Evolutionary conservation across 2,888 invertebrate genomes (phyloP).

Genomic region (Zygaena filipendulae): DNA sequence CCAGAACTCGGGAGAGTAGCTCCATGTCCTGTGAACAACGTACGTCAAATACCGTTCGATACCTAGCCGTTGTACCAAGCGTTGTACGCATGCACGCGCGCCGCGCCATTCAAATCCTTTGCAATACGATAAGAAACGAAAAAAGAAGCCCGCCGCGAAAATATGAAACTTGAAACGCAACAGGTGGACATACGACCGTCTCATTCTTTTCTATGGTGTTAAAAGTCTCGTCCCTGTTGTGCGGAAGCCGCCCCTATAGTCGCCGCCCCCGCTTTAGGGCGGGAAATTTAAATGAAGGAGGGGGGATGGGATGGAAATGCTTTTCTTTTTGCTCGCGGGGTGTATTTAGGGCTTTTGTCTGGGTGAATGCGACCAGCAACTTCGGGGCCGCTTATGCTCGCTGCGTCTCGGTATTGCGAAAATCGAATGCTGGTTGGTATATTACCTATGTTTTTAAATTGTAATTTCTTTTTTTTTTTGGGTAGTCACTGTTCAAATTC

Average conservation of each 20-base stretch:
- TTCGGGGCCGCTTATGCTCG: conserved; percentile 63
- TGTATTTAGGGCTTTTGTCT: conserved; percentile 66
- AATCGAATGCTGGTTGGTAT: conserved; percentile 45
- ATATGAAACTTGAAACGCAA: conserved; percentile 57
- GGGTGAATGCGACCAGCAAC: conserved; percentile 66
- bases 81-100: conserved; percentile 55
- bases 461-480: too few relatives aligned
- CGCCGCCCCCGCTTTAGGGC: conserved; percentile 60
- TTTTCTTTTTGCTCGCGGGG: conserved; percentile 66
- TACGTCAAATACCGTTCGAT: conserved; percentile 51
- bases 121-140: conserved; percentile 50
- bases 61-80: conserved; percentile 28
- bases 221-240: conserved; percentile 59
- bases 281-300: conserved; percentile 64
- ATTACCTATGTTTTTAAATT: too few relatives aligned
- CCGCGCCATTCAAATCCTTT: conserved; percentile 53
- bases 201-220: conserved; percentile 62
- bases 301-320: conserved; percentile 61
- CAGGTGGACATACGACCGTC: conserved; percentile 63
- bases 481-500: too few relatives aligned
- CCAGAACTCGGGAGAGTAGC: too few relatives aligned
- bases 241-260: conserved; percentile 60
- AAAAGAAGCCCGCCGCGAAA: conserved; percentile 57
- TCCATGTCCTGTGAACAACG: too few relatives aligned
- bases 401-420: conserved; percentile 47